Evolutionary conservation across 1,140 invertebrate genomes (phyloP).

Genomic region (Drosophila tani): DNA sequence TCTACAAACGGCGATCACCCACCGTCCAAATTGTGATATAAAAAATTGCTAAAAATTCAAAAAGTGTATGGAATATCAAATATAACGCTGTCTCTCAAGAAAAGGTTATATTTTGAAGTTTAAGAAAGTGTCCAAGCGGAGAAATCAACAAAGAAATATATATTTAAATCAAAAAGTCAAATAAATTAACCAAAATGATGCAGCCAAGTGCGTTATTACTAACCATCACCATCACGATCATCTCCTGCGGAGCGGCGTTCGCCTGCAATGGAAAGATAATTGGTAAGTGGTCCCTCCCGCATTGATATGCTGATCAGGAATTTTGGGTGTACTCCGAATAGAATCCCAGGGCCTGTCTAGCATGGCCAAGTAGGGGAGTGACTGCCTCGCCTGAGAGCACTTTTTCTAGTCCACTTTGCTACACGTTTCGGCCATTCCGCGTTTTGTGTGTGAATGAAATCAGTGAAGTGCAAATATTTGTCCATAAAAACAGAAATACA

Average conservation of each 20-base stretch:
- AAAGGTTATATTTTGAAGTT: constrained; percentile 69
- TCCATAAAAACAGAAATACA: constrained; percentile 3
- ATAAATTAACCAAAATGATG: constrained; percentile 61
- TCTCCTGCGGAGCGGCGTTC: constrained; percentile 64
- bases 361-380: constrained; percentile 43
- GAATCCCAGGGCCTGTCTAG: constrained; percentile 21
- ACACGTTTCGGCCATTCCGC: constrained; percentile 67
- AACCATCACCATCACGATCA: constrained; percentile 57
- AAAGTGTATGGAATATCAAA: constrained; percentile 58
- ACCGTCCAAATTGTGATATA: constrained; percentile 57
- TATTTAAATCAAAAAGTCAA: constrained; percentile 23
- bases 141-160: constrained; percentile 18
- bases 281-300: constrained; percentile 58
- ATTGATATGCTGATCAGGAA: constrained; percentile 52
- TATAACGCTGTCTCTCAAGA: constrained; percentile 68
- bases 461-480: constrained; percentile 67
- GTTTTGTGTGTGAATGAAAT: constrained; percentile 71
- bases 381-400: constrained; percentile 9
- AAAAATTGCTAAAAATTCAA: constrained; percentile 43
- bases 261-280: constrained; percentile 82
- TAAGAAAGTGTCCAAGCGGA: constrained; percentile 50
- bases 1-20: constrained; percentile 42
- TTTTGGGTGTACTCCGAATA: constrained; percentile 42
- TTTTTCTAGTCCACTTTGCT: constrained; percentile 46
- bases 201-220: constrained; percentile 66